These are phyloP conservation scores for Sarcoramphus papa DNA, from an alignment of 2,797 vertebrate genomes.

Conservation along the genomic window DNA sequence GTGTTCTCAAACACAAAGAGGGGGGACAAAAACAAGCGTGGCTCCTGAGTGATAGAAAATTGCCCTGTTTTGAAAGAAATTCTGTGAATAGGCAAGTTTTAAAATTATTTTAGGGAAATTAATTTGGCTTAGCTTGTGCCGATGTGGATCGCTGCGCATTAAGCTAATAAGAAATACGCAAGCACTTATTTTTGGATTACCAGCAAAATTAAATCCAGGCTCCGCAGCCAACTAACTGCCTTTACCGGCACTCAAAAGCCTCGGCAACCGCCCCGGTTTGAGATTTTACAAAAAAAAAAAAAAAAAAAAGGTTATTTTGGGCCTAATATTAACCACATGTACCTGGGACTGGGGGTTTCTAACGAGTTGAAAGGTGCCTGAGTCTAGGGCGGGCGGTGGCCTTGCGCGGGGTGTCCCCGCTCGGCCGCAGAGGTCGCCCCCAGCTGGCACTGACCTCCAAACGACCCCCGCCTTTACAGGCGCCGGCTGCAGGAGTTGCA, in stretches of 20 bases:
- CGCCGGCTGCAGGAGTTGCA: slow-evolving; percentile 88
- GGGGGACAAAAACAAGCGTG: slow-evolving; percentile 56
- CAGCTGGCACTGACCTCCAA: slow-evolving; percentile 91
- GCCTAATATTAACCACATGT: slow-evolving; percentile 92
- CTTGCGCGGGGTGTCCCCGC: slow-evolving; percentile 71
- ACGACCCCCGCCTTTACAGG: slow-evolving; percentile 88
- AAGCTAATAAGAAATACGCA: slow-evolving; percentile 91
- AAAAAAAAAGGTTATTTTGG: slow-evolving; percentile 66
- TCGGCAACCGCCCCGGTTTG: slow-evolving; percentile 67
- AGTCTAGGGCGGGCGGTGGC: slow-evolving; percentile 72
- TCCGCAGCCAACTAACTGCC: slow-evolving; percentile 84
- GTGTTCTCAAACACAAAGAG: slow-evolving; percentile 50
- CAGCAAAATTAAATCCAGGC: slow-evolving; percentile 96
- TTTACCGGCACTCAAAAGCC: slow-evolving; percentile 70
- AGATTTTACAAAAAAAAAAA: background rate
- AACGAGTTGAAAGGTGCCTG: slow-evolving; percentile 72
- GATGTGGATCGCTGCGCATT: slow-evolving; percentile 84
- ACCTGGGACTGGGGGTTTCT: slow-evolving; percentile 74
- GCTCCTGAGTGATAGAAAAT: slow-evolving; percentile 65
- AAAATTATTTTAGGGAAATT: slow-evolving; percentile 48
- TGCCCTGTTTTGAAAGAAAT: slow-evolving; percentile 65
- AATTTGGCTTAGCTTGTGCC: slow-evolving; percentile 66
- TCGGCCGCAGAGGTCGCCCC: slow-evolving; percentile 83
- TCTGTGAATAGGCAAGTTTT: slow-evolving; percentile 60
- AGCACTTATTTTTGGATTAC: slow-evolving; percentile 94